Evolutionary conservation across 2,113 vertebrate species (phyloP).

Genomic region (Tetrax tetrax): DNA sequence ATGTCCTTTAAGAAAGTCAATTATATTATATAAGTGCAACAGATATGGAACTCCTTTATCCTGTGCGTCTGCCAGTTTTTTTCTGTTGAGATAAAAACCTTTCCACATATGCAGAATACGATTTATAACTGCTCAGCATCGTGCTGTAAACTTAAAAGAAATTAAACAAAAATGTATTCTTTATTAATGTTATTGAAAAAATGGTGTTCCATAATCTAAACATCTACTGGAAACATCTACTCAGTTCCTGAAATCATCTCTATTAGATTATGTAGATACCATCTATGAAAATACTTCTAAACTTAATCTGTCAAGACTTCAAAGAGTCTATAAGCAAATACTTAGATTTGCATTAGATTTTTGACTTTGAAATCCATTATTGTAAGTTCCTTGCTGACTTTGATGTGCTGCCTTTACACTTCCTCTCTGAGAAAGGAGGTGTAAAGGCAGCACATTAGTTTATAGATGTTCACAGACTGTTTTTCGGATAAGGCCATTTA

Average conservation of each 20-base stretch:
- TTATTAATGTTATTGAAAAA: constrained; percentile 48
- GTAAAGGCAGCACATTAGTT: constrained; percentile 61
- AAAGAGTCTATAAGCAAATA: constrained; percentile 79
- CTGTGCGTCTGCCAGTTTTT: constrained; percentile 12
- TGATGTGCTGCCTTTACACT: constrained; percentile 73
- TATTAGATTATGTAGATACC: constrained; percentile 85
- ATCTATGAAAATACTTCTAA: constrained; percentile 81
- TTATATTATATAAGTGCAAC: constrained; percentile 57
- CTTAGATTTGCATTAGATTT: constrained; percentile 85
- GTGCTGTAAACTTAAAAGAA: constrained; percentile 50
- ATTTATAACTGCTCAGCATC: constrained; percentile 55
- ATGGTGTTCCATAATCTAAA: background rate
- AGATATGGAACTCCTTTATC: constrained; percentile 37
- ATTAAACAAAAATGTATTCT: constrained; percentile 48
- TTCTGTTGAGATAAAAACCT: constrained; percentile 34
- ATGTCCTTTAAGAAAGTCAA: constrained; percentile 77
- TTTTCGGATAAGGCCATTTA: constrained; percentile 73
- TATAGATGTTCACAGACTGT: constrained; percentile 64
- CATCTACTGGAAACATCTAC: constrained; percentile 53
- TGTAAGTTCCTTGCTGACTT: constrained; percentile 77
- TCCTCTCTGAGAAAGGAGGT: constrained; percentile 59
- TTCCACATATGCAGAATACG: constrained; percentile 17
- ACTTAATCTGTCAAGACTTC: constrained; percentile 79
- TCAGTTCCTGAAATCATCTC: constrained; percentile 75
- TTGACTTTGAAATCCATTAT: constrained; percentile 85